Conservation (phyloP, 2,113 vertebrate genomes). For the Psephotus haematonotus region DNA sequence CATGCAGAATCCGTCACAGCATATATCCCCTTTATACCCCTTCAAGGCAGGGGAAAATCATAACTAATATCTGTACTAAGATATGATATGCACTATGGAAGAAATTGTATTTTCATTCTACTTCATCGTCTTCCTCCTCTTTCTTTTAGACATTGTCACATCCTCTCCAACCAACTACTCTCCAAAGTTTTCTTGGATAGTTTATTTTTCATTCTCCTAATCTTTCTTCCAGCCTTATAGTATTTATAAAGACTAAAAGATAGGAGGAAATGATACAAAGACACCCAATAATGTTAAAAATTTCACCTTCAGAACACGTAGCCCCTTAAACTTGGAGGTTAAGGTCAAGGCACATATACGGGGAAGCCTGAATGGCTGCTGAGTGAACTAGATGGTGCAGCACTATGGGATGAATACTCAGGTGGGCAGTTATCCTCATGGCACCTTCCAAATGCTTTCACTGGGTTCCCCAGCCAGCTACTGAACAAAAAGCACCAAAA, state of each 20-base stretch:
- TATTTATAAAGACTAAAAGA: neutral
- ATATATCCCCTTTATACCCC: neutral
- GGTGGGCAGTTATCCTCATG: neutral
- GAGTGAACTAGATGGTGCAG: neutral
- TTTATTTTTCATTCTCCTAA: neutral
- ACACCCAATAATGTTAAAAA: no score
- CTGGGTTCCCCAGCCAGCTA: neutral
- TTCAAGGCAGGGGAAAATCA: neutral
- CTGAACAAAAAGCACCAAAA: neutral
- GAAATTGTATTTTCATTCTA: neutral
- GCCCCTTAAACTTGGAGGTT: neutral
- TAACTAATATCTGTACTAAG: neutral
- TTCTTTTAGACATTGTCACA: neutral
- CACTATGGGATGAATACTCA: rapidly evolving
- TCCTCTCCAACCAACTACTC: neutral
- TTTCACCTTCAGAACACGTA: neutral
- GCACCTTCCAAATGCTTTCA: neutral
- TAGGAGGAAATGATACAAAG: neutral
- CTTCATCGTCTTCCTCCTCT: neutral
- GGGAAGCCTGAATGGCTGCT: neutral
- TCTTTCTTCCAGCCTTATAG: neutral
- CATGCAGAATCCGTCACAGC: neutral
- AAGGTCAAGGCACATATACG: rapidly evolving
- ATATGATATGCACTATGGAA: neutral
- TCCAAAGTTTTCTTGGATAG: neutral